Base-by-base conservation (phyloP, 2,888 invertebrate species). In the Euzetes globulus region DNA sequence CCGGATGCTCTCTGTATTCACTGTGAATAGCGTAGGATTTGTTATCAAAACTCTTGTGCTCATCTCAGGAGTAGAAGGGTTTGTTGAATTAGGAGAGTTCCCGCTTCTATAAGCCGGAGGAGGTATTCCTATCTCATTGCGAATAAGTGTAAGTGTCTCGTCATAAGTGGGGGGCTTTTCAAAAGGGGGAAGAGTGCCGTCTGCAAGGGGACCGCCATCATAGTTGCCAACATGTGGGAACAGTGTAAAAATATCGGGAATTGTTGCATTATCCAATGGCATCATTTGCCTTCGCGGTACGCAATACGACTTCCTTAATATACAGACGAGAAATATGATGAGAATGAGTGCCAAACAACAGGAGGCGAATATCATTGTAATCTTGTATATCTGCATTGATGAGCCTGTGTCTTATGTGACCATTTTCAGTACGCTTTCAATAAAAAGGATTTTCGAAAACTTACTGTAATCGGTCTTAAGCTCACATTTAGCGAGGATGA, bases 341-440 rank as follows among this genome's bases (percentile, higher is more conserved):
- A 74, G 50, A 70, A 74, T 74, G 52, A 74, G 70, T 33, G 74
- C 70, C 52, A 74, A 33, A 52, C 74, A 74, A 58, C 70, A 52
- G 50, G 74, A 74, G 5, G 74, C 74, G 27, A 74, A 74, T 45
- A 74, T 74, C 74, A 74, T 74, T 52, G 74, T 74, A 17, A 74
- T 74, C 52, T 74, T 74, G 25, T 74, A 74, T 9, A 74, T 74
- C 70, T 74, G 68, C 50, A 74, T 68, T 11, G 74, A 70, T 55
- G 33, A 37, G 1, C 13, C 37, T 45, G 68, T 19, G 5, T 27
- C 55, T 50, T n/a, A n/a, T n/a, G n/a, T n/a, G n/a, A n/a, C n/a
- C n/a, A n/a, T n/a, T n/a, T n/a, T n/a, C n/a, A n/a, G n/a, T n/a
- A n/a, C n/a, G n/a, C n/a, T n/a, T n/a, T n/a, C n/a, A n/a, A n/a